Conservation (phyloP, 2,888 invertebrate genomes). For the Noctuana brunneofusca region DNA sequence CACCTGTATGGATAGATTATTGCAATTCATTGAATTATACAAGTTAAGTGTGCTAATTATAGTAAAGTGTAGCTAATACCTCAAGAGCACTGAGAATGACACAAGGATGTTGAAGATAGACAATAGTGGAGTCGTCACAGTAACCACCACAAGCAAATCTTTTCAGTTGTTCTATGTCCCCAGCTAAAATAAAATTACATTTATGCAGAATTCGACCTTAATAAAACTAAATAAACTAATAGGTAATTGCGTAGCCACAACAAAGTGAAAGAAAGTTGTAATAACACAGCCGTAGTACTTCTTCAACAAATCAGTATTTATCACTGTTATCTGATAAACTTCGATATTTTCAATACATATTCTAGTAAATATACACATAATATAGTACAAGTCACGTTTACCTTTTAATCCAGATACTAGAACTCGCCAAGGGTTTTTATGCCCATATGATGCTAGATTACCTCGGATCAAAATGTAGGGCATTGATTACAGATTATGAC, state of each 20-base stretch:
- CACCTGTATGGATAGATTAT: slow-evolving; percentile 72
- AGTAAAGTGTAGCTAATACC: slow-evolving; percentile 55
- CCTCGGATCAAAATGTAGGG: slow-evolving; percentile 95
- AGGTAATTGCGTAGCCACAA: neutral
- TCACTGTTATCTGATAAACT: slow-evolving; percentile 12
- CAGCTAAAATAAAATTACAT: slow-evolving; percentile 68
- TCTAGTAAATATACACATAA: neutral
- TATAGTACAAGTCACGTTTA: slow-evolving; percentile 53
- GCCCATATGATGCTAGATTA: slow-evolving; percentile 93
- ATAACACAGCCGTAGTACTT: too few species aligned
- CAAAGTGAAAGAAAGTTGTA: neutral
- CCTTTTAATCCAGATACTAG: slow-evolving; percentile 93
- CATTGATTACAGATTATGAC: slow-evolving; percentile 83
- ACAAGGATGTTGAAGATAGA: slow-evolving; percentile 93
- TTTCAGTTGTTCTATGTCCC: slow-evolving; percentile 91
- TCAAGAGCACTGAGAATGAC: slow-evolving; percentile 93
- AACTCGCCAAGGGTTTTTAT: slow-evolving; percentile 94
- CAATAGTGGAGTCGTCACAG: slow-evolving; percentile 92
- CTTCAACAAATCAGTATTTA: neutral
- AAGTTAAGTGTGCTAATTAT: slow-evolving; percentile 3
- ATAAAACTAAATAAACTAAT: neutral
- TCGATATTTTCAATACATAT: neutral
- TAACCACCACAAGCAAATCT: slow-evolving; percentile 92
- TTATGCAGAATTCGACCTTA: neutral
- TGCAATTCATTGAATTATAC: neutral